These are phyloP conservation scores for Zaprionus ghesquierei DNA, from an alignment of 1,140 invertebrate species.

Conservation along the genomic window DNA sequence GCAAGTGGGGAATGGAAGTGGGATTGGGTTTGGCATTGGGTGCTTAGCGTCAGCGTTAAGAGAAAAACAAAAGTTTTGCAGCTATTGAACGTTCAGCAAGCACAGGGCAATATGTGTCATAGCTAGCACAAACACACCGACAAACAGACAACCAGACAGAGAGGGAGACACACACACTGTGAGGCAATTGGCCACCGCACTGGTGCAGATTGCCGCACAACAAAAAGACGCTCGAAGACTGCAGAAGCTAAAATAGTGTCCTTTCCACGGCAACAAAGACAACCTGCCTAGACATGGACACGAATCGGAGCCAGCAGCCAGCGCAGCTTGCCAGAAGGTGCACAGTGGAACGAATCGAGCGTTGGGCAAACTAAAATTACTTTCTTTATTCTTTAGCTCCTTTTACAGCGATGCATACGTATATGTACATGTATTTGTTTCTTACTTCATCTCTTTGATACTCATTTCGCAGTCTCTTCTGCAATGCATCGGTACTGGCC, in stretches of 20 bases:
- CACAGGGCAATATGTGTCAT: slow-evolving; percentile 4
- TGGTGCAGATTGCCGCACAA: slow-evolving; percentile 1
- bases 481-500: no score
- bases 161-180: not conserved
- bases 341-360: slow-evolving; percentile 3
- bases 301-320: not conserved
- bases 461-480: no score
- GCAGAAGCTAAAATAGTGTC: slow-evolving; percentile 47
- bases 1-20: not conserved
- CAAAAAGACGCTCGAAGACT: slow-evolving; percentile 26
- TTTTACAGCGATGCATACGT: no score
- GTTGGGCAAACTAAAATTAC: not conserved
- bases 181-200: not conserved
- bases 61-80: slow-evolving; percentile 45
- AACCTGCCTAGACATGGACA: not conserved
- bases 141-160: not conserved
- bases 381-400: no score
- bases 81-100: slow-evolving; percentile 2
- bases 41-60: slow-evolving; percentile 36
- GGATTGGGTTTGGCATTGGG: slow-evolving; percentile 3
- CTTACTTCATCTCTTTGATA: no score
- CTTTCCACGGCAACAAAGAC: not conserved
- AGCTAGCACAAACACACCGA: not conserved
- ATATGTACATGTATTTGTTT: no score
- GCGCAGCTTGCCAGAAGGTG: not conserved